Evolutionary conservation across 2,113 vertebrate genomes (phyloP), one percentile per base, ranked within the genome.

Genomic region (Salvelinus sp.): DNA sequence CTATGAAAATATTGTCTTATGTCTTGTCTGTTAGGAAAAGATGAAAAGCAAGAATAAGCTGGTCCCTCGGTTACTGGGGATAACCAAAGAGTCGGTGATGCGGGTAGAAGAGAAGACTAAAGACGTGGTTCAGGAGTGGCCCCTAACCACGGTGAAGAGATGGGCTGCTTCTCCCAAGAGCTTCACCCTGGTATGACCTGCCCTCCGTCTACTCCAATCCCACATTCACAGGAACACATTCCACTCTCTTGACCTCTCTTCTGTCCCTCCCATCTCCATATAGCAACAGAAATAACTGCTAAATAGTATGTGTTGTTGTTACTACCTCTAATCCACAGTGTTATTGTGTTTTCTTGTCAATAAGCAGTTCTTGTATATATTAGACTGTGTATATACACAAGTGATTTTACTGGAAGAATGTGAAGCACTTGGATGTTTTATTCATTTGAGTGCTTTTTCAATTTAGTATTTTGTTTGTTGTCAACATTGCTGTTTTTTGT

Each of bases 41-140:
- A 98, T 99, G 98, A 99, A 99, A 89, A 95, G 97, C 78, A 99
- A 98, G 84, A 99, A 99, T 87, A 99, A 98, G 82, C 92, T 99
- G 77, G 97, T 98, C 38, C 97, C 96, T 9, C 94, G 98, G 74
- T 85, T 99, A 82, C 92, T 99, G 87, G 98, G 98, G 2, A 96
- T 99, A 86, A 99, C 98, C 90, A 99, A 99, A 85, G 97, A 99
- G 87, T 99, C 97, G 0, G 98, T 99, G 91, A 97, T 99, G 97
- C 93, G 98, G 1, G 97, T 99, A 87, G 98, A 99, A 12, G 98
- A 99, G 92, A 97, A 95, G 92, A 99, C 96, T 64, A 99, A 99
- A 91, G 98, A 99, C 0, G 96, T 99, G 88, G 85, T 99, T 77
- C 98, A 99, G 92, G 97, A 99, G 72, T 99, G 98, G 98, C 97